These are phyloP conservation scores for Cyanoliseus patagonus DNA, from an alignment of 2,113 vertebrate genomes.

Conservation along the genomic window DNA sequence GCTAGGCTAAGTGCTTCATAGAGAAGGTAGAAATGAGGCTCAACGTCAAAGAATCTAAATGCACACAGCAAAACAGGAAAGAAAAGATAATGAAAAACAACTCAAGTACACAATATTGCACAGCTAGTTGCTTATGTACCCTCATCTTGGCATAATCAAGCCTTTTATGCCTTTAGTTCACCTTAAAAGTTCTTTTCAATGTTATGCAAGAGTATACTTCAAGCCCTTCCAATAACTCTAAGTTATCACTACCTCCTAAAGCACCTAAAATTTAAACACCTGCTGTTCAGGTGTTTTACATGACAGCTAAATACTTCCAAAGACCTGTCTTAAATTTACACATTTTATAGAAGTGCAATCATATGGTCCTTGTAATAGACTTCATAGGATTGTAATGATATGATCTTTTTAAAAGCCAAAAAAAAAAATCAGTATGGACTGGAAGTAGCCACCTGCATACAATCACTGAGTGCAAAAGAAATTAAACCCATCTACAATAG, in stretches of 20 bases:
- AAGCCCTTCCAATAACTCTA: background rate
- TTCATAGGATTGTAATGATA: background rate
- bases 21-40: background rate
- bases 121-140: background rate
- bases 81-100: background rate
- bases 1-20: background rate
- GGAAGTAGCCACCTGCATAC: background rate
- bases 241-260: background rate
- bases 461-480: background rate
- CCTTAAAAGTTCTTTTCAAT: background rate
- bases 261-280: background rate
- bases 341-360: background rate
- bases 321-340: background rate
- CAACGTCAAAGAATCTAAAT: background rate
- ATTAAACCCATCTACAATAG: background rate
- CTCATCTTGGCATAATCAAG: background rate
- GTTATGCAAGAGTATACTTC: background rate
- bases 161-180: background rate
- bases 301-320: background rate
- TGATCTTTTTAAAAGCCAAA: background rate
- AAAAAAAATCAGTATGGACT: background rate
- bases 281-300: background rate
- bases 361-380: background rate
- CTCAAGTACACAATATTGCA: background rate
- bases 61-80: background rate